phyloP scores from a whole-genome alignment of 2,797 vertebrate genomes.

The Bovichtus diacanthus region DNA sequence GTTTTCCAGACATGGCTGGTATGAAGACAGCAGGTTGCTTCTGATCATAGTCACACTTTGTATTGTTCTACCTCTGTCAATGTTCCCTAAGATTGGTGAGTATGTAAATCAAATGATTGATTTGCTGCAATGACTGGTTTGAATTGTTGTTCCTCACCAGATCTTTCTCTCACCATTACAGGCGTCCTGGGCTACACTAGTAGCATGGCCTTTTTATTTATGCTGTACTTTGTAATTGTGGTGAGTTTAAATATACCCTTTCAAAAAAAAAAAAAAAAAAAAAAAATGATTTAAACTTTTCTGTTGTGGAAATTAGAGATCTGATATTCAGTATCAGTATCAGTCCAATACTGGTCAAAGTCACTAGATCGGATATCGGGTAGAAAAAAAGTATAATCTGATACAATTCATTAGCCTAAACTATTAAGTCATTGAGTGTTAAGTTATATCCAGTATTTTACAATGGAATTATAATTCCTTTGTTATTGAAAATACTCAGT shows the following conservation, averaged over 20 bases:
- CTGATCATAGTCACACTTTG: constrained; percentile 88
- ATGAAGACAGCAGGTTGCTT: constrained; percentile 89
- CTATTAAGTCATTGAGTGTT: too few relatives aligned
- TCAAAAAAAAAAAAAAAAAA: rapidly evolving
- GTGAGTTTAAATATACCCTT: constrained; percentile 84
- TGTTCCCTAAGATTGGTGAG: constrained; percentile 95
- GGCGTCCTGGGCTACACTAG: constrained; percentile 98
- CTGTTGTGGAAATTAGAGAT: too few relatives aligned
- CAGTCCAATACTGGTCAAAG: too few relatives aligned
- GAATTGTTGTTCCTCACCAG: background rate
- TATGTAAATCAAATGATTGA: constrained; percentile 57
- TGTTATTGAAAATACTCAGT: too few relatives aligned
- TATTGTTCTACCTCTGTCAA: constrained; percentile 91
- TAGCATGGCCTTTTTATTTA: constrained; percentile 94
- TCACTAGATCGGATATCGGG: too few relatives aligned
- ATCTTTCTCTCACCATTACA: constrained; percentile 69
- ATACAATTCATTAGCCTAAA: too few relatives aligned
- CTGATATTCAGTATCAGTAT: too few relatives aligned
- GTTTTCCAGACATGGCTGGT: constrained; percentile 87
- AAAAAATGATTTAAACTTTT: rapidly evolving
- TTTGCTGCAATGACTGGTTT: background rate
- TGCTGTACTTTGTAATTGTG: constrained; percentile 94
- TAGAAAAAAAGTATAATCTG: too few relatives aligned
- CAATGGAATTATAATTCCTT: too few relatives aligned
- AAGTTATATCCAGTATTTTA: too few relatives aligned